Percentiles rank a stretch among this genome's conserved stretches.
phyloP scores from a whole-genome alignment of 2,888 invertebrate genomes.

The Euzetes globulus region DNA sequence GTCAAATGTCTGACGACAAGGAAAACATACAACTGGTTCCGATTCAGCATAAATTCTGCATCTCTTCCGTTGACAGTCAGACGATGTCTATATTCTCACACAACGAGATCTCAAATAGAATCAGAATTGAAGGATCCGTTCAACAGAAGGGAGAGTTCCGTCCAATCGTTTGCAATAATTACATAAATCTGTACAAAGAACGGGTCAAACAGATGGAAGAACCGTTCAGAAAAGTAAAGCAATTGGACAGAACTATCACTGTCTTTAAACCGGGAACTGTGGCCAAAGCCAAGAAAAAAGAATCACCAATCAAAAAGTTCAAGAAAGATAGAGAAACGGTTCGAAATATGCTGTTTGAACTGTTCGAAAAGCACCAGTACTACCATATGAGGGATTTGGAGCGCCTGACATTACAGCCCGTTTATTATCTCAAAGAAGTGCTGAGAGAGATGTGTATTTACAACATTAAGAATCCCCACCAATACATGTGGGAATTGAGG shows the following conservation, averaged over 20 bases:
- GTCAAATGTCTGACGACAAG: not conserved
- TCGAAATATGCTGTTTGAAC: not conserved
- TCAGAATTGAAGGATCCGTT: not conserved
- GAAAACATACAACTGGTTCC: not conserved
- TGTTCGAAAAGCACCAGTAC: not conserved
- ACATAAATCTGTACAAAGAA: not conserved
- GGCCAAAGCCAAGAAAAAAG: not conserved
- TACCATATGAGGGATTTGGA: not conserved
- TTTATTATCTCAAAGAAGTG: conserved; percentile 5
- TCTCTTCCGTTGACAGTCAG: not conserved
- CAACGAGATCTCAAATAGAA: not conserved
- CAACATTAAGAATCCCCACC: not conserved
- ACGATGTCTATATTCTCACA: not conserved
- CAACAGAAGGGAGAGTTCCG: not conserved
- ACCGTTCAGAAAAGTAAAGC: not conserved
- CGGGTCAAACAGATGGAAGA: not conserved
- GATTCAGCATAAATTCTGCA: not conserved
- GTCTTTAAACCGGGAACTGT: not conserved
- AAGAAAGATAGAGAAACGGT: not conserved
- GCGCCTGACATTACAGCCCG: not conserved
- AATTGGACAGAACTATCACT: not conserved
- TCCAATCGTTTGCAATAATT: not conserved
- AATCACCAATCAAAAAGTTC: not conserved
- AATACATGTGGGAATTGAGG: conserved; percentile 4
- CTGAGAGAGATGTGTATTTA: not conserved